Percentiles rank a stretch among this genome's conserved stretches.
phyloP scores from a whole-genome alignment of 2,797 vertebrate genomes.

The Myotis findleyi region DNA sequence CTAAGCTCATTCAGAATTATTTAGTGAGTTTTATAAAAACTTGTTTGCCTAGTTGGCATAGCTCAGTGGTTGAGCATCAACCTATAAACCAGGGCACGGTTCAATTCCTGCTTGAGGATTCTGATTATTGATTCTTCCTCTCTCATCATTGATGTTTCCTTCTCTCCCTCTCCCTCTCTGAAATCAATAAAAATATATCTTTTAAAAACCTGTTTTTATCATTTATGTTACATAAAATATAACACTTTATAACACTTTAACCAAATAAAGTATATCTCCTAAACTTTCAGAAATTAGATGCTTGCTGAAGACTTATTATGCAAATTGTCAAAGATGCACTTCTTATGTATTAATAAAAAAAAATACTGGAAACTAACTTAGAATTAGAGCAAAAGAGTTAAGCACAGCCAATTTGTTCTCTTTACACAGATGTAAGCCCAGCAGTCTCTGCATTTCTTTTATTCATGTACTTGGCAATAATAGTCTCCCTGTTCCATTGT shows the following conservation, averaged over 20 bases:
- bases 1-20: conserved; percentile 1
- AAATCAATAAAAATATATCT: too few species aligned
- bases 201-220: neutral
- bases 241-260: neutral
- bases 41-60: neutral
- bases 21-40: neutral
- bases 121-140: too few species aligned
- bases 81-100: too few species aligned
- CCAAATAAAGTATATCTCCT: neutral
- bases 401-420: neutral
- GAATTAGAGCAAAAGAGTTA: neutral
- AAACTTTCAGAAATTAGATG: neutral
- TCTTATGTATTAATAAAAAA: conserved; percentile 18
- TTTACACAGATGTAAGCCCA: neutral
- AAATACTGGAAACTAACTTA: neutral
- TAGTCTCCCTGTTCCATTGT: neutral
- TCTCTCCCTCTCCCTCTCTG: too few species aligned
- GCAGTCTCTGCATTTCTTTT: neutral
- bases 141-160: too few species aligned
- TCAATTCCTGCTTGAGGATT: too few species aligned
- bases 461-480: neutral
- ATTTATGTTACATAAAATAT: neutral
- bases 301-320: neutral
- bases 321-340: neutral
- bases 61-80: too few species aligned